A percentile compares a stretch with the other conserved stretches of the same genome.
These are phyloP conservation scores for Brachycybe producta DNA, from an alignment of 2,888 invertebrate genomes.

Conservation along the genomic window DNA sequence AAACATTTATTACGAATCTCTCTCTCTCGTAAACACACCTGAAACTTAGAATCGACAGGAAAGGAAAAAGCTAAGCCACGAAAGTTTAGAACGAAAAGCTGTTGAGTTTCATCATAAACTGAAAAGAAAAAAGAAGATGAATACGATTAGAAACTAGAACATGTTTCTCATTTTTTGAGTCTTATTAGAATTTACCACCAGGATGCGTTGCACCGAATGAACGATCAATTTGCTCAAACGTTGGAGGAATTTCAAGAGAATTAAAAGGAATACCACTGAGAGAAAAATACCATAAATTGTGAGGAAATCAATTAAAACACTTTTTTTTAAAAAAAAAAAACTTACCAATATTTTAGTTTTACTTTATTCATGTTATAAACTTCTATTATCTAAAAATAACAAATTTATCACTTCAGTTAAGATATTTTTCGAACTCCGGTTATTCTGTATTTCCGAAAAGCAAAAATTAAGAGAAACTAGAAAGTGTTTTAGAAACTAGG, in stretches of 20 bases:
- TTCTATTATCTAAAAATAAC: slow-evolving; percentile 63
- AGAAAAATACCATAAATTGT: slow-evolving; percentile 24
- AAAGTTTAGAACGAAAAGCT: slow-evolving; percentile 90
- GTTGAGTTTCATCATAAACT: slow-evolving; percentile 89
- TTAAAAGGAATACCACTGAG: slow-evolving; percentile 68
- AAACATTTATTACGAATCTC: too few species aligned
- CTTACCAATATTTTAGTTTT: slow-evolving; percentile 90
- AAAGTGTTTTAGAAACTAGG: too few species aligned
- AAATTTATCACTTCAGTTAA: background rate
- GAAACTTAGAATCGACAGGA: slow-evolving; percentile 60
- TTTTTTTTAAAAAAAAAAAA: slow-evolving; percentile 24
- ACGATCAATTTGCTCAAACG: slow-evolving; percentile 95
- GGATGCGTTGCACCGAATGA: slow-evolving; percentile 98
- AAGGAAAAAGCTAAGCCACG: slow-evolving; percentile 94
- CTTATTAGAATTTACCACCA: slow-evolving; percentile 41
- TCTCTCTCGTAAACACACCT: too few species aligned
- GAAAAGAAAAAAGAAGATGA: slow-evolving; percentile 22
- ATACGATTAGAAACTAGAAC: background rate
- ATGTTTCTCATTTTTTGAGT: background rate
- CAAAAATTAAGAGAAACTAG: background rate
- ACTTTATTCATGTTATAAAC: slow-evolving; percentile 94
- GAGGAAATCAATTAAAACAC: slow-evolving; percentile 1
- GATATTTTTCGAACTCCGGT: too few species aligned
- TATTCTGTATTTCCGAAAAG: too few species aligned
- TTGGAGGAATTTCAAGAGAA: slow-evolving; percentile 86